phyloP scores from a whole-genome alignment of 2,113 vertebrate genomes.

The Apteryx owenii region DNA sequence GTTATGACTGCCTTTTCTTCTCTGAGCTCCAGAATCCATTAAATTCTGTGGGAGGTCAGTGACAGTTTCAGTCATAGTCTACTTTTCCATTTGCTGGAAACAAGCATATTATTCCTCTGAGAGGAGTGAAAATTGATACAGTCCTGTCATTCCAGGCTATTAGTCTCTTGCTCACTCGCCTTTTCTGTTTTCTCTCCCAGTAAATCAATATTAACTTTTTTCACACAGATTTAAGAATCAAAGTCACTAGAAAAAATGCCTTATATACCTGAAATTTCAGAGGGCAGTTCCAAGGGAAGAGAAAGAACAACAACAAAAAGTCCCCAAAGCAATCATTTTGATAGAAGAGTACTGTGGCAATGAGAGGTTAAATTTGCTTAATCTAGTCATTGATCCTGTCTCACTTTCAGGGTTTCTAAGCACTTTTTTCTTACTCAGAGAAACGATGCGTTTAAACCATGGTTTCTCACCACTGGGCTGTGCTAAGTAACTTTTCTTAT shows the following conservation, averaged over 20 bases:
- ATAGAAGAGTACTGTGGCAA: background rate
- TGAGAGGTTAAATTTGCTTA: background rate
- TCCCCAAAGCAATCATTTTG: background rate
- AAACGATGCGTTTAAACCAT: background rate
- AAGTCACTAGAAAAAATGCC: background rate
- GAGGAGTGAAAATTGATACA: slow-evolving; percentile 3
- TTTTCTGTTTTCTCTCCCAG: background rate
- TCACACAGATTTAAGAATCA: background rate
- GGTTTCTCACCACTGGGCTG: background rate
- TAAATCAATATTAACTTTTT: slow-evolving; percentile 37
- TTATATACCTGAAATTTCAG: background rate
- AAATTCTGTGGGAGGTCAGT: slow-evolving; percentile 20
- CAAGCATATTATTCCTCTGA: background rate
- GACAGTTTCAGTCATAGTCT: slow-evolving; percentile 7
- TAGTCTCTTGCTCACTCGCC: background rate
- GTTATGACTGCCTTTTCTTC: background rate
- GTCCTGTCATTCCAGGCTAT: background rate
- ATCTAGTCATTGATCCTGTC: background rate
- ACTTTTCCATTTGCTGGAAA: slow-evolving; percentile 43
- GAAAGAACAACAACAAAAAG: background rate
- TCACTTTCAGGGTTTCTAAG: background rate
- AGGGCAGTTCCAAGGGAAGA: background rate
- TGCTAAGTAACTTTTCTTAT: background rate
- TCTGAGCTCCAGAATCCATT: background rate
- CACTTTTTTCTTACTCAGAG: background rate